Percentiles rank a stretch among this genome's conserved stretches.
phyloP scores from a whole-genome alignment of 2,113 vertebrate genomes.

The Poeciliopsis prolifica region DNA sequence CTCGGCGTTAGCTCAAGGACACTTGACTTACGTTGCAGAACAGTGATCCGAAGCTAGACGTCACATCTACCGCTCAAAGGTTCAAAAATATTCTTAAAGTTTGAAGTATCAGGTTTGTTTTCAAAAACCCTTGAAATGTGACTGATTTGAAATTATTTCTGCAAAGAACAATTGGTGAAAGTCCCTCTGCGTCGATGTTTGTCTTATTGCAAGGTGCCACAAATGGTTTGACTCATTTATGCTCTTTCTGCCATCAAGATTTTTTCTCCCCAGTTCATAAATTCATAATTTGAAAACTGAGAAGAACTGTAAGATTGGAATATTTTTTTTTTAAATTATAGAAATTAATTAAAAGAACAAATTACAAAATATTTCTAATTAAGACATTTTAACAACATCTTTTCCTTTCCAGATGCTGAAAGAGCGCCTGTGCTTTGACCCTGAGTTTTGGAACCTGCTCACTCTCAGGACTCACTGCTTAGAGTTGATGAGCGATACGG shows the following conservation, averaged over 20 bases:
- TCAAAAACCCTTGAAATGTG: not conserved
- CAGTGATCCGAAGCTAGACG: not conserved
- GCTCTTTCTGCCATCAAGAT: not conserved
- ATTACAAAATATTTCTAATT: not conserved
- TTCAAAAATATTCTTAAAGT: not conserved
- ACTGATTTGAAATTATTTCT: not conserved
- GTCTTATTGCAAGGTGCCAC: too few relatives aligned
- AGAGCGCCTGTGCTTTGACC: conserved; percentile 93
- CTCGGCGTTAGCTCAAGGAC: not conserved
- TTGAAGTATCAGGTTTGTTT: not conserved
- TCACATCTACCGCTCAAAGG: not conserved
- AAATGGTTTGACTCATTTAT: too few relatives aligned
- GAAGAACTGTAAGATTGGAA: not conserved
- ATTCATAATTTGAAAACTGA: not conserved
- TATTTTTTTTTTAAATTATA: not conserved
- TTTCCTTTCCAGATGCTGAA: conserved; percentile 86
- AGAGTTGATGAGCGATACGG: conserved; percentile 88
- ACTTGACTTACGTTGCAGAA: not conserved
- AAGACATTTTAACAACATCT: not conserved
- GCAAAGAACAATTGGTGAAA: not conserved
- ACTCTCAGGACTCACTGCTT: conserved; percentile 93
- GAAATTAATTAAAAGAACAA: too few relatives aligned
- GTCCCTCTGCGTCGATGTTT: not conserved
- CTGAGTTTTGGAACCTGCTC: conserved; percentile 97
- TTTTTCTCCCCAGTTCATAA: not conserved